phyloP scores from a whole-genome alignment of 2,888 invertebrate species.

The Phengaris alcon region DNA sequence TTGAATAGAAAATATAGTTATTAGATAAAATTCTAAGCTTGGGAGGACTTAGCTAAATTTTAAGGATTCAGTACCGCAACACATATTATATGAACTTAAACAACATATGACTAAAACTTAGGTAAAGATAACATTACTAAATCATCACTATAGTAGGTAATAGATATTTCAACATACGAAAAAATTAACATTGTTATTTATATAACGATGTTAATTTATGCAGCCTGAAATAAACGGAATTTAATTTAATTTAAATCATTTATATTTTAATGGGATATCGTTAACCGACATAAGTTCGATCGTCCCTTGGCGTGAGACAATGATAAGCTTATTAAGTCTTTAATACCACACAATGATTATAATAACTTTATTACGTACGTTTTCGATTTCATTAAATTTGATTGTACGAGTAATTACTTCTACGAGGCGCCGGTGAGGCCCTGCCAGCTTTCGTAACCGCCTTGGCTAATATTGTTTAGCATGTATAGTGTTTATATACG shows the following conservation, averaged over 20 bases:
- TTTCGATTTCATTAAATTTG: not conserved
- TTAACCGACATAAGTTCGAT: not conserved
- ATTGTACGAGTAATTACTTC: not conserved
- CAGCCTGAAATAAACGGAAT: too few relatives aligned
- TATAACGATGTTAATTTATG: too few relatives aligned
- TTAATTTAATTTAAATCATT: too few relatives aligned
- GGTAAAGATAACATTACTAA: too few relatives aligned
- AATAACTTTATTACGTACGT: not conserved
- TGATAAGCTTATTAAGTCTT: not conserved
- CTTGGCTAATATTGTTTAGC: slow-evolving; percentile 5
- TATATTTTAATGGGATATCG: not conserved
- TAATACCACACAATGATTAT: not conserved
- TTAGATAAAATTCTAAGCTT: too few relatives aligned
- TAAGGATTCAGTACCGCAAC: too few relatives aligned
- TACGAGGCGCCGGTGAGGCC: not conserved
- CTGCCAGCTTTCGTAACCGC: not conserved
- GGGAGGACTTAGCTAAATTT: too few relatives aligned
- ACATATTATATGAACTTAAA: too few relatives aligned
- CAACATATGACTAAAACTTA: too few relatives aligned
- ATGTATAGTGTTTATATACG: not conserved
- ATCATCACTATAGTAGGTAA: too few relatives aligned
- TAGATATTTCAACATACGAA: too few relatives aligned
- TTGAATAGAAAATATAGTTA: not conserved
- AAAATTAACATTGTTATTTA: not conserved
- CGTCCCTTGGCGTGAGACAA: not conserved